Evolutionary conservation across 2,113 vertebrate genomes (phyloP).

Genomic region (Salminus brasiliensis): DNA sequence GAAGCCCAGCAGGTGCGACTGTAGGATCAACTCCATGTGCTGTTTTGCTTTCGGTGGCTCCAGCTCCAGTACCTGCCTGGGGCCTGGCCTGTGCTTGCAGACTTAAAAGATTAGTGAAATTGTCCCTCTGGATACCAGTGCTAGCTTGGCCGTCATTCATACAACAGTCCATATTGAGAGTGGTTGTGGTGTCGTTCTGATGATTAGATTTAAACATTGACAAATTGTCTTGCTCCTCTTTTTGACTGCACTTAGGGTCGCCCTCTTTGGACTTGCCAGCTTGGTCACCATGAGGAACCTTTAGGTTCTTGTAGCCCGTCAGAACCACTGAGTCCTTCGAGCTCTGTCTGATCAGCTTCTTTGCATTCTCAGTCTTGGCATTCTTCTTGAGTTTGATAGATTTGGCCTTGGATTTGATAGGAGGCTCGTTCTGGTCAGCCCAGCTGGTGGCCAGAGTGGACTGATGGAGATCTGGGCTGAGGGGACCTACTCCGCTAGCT

Average conservation of each 20-base stretch:
- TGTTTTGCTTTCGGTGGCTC: conserved; percentile 64
- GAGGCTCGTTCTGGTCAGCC: conserved; percentile 84
- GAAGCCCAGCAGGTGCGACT: conserved; percentile 52
- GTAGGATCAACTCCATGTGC: conserved; percentile 61
- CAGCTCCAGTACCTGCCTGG: conserved; percentile 79
- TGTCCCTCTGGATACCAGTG: conserved; percentile 68
- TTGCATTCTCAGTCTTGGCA: conserved; percentile 90
- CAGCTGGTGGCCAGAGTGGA: conserved; percentile 74
- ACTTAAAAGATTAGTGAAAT: conserved; percentile 72
- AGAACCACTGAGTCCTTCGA: conserved; percentile 96
- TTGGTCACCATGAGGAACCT: conserved; percentile 79
- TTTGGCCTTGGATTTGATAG: conserved; percentile 90
- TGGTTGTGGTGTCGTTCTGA: conserved; percentile 72
- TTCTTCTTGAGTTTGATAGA: conserved; percentile 94
- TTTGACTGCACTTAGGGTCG: conserved; percentile 73
- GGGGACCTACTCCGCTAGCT: conserved; percentile 72
- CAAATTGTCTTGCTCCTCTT: conserved; percentile 77
- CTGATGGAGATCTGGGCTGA: conserved; percentile 80
- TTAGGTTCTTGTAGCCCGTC: conserved; percentile 95
- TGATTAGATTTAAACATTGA: conserved; percentile 64
- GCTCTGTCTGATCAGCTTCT: conserved; percentile 90
- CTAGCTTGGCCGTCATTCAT: conserved; percentile 67
- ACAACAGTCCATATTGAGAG: conserved; percentile 68
- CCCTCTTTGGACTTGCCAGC: conserved; percentile 77
- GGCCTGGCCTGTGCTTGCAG: conserved; percentile 62